Evolutionary conservation across 2,113 vertebrate species (phyloP).

Genomic region (Micronycteris hirsuta): DNA sequence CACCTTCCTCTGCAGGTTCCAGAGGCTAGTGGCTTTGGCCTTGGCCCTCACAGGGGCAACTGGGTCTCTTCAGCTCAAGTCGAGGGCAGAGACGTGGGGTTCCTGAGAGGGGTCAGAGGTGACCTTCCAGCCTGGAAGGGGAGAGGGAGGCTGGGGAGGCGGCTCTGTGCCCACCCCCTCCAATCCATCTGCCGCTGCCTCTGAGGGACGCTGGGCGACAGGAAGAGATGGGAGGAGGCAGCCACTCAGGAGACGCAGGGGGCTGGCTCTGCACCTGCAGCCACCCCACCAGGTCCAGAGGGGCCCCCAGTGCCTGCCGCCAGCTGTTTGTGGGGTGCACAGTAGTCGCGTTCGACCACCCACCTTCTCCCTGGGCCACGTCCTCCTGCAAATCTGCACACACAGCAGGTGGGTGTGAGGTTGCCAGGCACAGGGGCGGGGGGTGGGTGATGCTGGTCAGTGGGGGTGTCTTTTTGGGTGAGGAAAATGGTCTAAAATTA

Average conservation of each 20-base stretch:
- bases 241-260: accelerated
- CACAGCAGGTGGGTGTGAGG: accelerated
- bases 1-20: no score
- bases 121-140: accelerated
- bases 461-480: background rate
- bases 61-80: background rate
- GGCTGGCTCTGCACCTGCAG: accelerated
- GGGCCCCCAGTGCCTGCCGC: background rate
- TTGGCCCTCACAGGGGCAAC: accelerated
- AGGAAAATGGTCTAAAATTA: background rate
- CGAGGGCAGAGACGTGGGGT: accelerated
- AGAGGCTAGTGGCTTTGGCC: no score
- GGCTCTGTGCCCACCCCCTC: background rate
- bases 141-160: background rate
- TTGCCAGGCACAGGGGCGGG: accelerated
- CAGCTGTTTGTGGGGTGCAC: accelerated
- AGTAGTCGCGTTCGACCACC: accelerated
- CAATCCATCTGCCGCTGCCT: accelerated
- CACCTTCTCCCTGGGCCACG: no score
- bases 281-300: background rate
- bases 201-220: accelerated
- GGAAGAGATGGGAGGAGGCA: accelerated
- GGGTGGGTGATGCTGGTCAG: accelerated
- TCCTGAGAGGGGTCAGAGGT: accelerated
- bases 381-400: no score